phyloP scores from a whole-genome alignment of 2,113 vertebrate genomes.

The Tachycineta bicolor region DNA sequence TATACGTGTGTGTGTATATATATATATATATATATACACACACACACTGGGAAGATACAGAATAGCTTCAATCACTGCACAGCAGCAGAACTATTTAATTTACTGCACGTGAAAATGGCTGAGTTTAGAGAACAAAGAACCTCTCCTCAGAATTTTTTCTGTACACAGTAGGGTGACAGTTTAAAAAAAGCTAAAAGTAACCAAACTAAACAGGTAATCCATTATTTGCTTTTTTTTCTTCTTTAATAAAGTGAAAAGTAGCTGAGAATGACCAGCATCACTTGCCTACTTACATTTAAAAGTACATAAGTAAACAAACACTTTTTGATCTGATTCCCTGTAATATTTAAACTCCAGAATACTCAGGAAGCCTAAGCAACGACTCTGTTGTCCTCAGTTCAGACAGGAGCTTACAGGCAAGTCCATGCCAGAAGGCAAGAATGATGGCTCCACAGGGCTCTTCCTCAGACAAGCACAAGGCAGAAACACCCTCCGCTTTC shows the following conservation, averaged over 20 bases:
- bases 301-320: neutral
- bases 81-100: neutral
- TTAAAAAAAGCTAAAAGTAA: neutral
- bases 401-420: neutral
- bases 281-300: neutral
- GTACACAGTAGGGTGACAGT: neutral
- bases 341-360: neutral
- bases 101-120: neutral
- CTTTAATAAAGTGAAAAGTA: neutral
- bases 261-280: neutral
- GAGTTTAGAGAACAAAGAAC: neutral
- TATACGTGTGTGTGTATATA: fast-evolving
- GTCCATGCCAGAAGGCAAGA: neutral
- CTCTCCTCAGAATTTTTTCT: neutral
- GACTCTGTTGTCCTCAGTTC: neutral
- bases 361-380: neutral
- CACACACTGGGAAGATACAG: neutral
- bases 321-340: neutral
- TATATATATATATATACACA: neutral
- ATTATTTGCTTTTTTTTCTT: neutral
- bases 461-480: neutral
- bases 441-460: neutral
- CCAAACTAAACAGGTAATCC: neutral
- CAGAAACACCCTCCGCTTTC: neutral
- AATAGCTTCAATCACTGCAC: neutral